Percentiles rank a stretch among this genome's conserved stretches.
These are phyloP conservation scores for Zonitis immaculata DNA, from an alignment of 2,888 invertebrate genomes.

Conservation along the genomic window DNA sequence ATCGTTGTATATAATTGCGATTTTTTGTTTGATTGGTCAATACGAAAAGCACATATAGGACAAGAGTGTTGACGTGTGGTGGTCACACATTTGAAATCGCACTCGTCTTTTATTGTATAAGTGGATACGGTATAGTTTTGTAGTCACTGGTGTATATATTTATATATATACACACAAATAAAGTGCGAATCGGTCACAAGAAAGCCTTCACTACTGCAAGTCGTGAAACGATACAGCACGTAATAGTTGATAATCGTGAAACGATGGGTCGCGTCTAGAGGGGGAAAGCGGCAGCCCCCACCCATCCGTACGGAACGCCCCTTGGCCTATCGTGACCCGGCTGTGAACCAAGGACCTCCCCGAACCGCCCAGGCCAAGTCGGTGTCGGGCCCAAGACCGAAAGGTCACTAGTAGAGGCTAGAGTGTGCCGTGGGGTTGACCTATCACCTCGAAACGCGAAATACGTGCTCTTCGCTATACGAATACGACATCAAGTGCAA, in stretches of 20 bases:
- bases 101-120: neutral
- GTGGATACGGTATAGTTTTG: neutral
- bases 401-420: constrained; percentile 53
- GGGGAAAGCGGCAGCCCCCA: constrained; percentile 24
- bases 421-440: constrained; percentile 51
- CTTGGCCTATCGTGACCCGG: constrained; percentile 51
- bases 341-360: constrained; percentile 50
- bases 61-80: neutral
- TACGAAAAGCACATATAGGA: neutral
- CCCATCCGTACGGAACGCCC: constrained; percentile 41
- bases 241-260: no score
- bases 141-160: constrained; percentile 8
- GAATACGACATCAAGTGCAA: constrained; percentile 30
- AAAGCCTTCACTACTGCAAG: constrained; percentile 12
- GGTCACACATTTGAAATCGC: neutral
- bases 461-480: constrained; percentile 33
- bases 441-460: constrained; percentile 49
- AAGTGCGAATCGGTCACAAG: constrained; percentile 4
- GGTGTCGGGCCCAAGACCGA: constrained; percentile 50
- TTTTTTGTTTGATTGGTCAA: neutral
- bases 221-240: constrained; percentile 1
- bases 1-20: no score
- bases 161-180: neutral
- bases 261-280: constrained; percentile 3
- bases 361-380: constrained; percentile 50